Evolutionary conservation across 2,888 invertebrate genomes (phyloP), one percentile per base, ranked within the genome.

Genomic region (Homarus gammarus): DNA sequence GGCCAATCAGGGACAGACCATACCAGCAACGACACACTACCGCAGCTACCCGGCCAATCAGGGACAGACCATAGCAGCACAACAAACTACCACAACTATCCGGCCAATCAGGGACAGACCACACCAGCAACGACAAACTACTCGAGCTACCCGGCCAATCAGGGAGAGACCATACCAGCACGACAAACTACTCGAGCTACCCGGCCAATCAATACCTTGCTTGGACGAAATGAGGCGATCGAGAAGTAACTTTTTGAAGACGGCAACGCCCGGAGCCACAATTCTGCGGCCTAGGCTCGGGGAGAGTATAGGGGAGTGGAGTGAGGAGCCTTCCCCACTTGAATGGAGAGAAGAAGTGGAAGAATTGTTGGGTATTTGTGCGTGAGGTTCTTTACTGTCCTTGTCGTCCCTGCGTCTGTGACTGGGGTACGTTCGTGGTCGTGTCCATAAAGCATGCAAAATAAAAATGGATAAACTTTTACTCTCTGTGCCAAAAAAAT

Each of bases 201-300:
- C n/a, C n/a, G n/a, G n/a, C n/a, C n/a, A n/a, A n/a, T n/a, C n/a
- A 27, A 38, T 79, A 79, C 79, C 79, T 79, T 79, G 79, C 38
- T 79, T 79, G 61, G 61, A 61, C 38, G 79, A 79, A n/a, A 64
- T 89, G 36, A 84, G 75, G 40, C 89, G 84, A 40, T 89, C 89
- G 22, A 89, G 85, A 27, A 89, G 85, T 18, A 85, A 49, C 38
- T 84, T 89, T 84, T 81, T 89, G n/a, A 85, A 89, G 27, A 85
- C 81, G 2, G 89, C 84, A 61, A 81, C 84, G 36, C 78, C 89
- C 5, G 84, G 89, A 10, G 82, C 84, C 31, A 72, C 72, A 61
- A 89, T 81, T 70, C 84, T 85, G 44, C 89, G 89, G 44, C 89
- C 79, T 44, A 89, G 68, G 38, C 88, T 81, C 0, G 89, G 89